These are phyloP conservation scores for Aix galericulata DNA, from an alignment of 2,113 vertebrate genomes.

Conservation along the genomic window DNA sequence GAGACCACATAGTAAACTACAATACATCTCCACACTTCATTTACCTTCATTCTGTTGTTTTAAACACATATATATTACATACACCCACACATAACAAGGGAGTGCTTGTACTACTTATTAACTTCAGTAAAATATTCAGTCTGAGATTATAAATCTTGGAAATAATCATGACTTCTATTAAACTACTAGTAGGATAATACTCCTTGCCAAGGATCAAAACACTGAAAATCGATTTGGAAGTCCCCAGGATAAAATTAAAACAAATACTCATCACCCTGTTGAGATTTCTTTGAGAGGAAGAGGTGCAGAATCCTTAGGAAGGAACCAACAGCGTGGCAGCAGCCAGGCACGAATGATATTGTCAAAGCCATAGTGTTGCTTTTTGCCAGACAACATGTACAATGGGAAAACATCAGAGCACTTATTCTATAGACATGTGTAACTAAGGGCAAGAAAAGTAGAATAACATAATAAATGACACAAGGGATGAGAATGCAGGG, in stretches of 20 bases:
- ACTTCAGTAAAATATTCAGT: neutral
- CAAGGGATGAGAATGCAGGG: neutral
- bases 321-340: neutral
- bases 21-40: neutral
- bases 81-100: neutral
- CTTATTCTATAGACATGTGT: neutral
- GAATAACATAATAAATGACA: neutral
- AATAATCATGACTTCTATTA: neutral
- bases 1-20: neutral
- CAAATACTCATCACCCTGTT: neutral
- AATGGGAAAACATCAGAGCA: neutral
- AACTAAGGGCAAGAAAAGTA: neutral
- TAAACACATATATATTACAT: neutral
- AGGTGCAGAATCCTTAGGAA: neutral
- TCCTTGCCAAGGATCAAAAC: neutral
- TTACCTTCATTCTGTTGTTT: neutral
- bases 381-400: neutral
- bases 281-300: neutral
- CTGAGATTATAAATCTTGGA: conserved; percentile 4
- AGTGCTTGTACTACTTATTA: neutral
- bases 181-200: neutral
- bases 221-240: conserved; percentile 17
- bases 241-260: neutral
- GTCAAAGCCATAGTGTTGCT: neutral
- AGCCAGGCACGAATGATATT: neutral